phyloP scores from a whole-genome alignment of 2,888 invertebrate species.

The Hirtodrosophila histrioides region DNA sequence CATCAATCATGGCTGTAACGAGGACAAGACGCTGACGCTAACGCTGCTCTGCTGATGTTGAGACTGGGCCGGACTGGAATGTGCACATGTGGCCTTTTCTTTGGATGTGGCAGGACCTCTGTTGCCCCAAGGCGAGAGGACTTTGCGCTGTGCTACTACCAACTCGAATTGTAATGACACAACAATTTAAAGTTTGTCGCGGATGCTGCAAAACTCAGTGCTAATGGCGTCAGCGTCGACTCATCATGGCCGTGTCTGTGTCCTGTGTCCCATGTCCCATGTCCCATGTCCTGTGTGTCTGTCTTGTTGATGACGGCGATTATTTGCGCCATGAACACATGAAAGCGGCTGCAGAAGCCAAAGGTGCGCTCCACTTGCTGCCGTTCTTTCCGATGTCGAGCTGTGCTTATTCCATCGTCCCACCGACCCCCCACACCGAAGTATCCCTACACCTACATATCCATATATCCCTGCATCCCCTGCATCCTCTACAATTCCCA shows the following conservation, averaged over 20 bases:
- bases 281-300: conserved; percentile 32
- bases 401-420: background rate
- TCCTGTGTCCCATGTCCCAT: conserved; percentile 13
- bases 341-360: conserved; percentile 74
- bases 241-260: conserved; percentile 53
- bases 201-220: conserved; percentile 77
- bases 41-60: background rate
- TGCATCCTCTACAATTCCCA: too few relatives aligned
- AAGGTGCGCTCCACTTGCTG: conserved; percentile 76
- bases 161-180: conserved; percentile 77
- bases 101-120: conserved; percentile 31
- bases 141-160: conserved; percentile 19
- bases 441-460: too few relatives aligned
- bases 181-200: conserved; percentile 81
- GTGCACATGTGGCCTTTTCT: conserved; percentile 57
- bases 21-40: conserved; percentile 56
- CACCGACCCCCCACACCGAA: background rate
- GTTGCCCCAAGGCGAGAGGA: conserved; percentile 12
- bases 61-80: conserved; percentile 41
- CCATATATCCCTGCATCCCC: too few relatives aligned
- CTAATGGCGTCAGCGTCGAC: conserved; percentile 78
- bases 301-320: conserved; percentile 77
- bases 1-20: conserved; percentile 71
- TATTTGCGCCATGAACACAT: conserved; percentile 79
- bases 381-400: conserved; percentile 50